These are phyloP conservation scores for Sebastes cheni DNA, from an alignment of 2,797 vertebrate genomes.

Conservation along the genomic window DNA sequence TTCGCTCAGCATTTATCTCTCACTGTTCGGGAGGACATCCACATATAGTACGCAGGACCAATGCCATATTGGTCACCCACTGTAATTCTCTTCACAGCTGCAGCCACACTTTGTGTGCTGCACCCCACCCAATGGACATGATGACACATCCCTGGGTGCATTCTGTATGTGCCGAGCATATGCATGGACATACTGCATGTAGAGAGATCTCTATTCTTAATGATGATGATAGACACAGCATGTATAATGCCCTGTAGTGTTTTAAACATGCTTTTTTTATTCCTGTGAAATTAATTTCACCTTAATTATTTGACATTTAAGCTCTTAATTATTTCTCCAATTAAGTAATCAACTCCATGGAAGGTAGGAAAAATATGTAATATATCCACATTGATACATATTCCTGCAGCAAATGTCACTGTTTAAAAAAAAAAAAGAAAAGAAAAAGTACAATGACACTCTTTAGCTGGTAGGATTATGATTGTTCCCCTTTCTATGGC, in stretches of 20 bases:
- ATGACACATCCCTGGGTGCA: not conserved
- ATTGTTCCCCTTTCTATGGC: not conserved
- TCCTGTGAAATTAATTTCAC: not conserved
- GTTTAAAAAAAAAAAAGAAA: not conserved
- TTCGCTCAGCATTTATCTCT: constrained; percentile 28
- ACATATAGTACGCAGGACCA: constrained; percentile 26
- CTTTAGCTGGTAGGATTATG: not conserved
- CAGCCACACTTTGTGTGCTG: constrained; percentile 21
- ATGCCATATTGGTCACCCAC: constrained; percentile 36
- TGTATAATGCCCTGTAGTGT: not conserved
- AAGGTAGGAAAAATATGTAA: not conserved
- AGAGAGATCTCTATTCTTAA: not conserved
- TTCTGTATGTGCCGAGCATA: not conserved
- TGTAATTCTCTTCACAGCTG: constrained; percentile 48
- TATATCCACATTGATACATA: not conserved
- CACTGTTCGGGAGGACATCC: constrained; percentile 27
- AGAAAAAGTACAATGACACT: not conserved
- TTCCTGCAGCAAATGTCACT: not conserved
- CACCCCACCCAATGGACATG: not conserved
- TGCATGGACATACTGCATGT: not conserved
- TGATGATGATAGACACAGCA: not conserved
- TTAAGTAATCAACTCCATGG: not conserved
- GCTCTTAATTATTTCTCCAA: not conserved
- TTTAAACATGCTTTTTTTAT: not conserved
- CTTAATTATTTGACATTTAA: not conserved